Evolutionary conservation across 2,797 vertebrate genomes (phyloP), one percentile per base, ranked within the genome.

Genomic region (Rhynchonycteris naso): DNA sequence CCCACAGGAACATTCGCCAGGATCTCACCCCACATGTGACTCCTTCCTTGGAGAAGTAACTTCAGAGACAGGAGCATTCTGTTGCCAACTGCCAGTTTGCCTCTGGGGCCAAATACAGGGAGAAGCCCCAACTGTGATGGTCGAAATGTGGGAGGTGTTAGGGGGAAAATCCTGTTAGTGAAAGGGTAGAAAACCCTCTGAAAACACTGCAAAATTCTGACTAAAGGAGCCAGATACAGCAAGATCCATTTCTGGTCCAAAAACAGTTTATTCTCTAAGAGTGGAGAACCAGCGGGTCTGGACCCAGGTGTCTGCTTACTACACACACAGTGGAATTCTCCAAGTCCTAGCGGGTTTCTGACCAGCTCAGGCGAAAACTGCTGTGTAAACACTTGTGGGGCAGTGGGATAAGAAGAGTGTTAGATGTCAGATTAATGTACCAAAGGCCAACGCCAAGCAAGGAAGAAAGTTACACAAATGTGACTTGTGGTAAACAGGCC

Each of bases 311-410:
- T 16, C 47, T 75, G 71, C 91, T 90, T 83, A 76, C 68, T 22
- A 2, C 26, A 43, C 83, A 84, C 72, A 94, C 63, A 72, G 22
- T 59, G 84, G 71, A 93, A 43, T 68, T 65, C 52, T 89, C 72
- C 54, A 19, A 21, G 4, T 59, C 35, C 81, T 59, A 82, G 68
- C 33, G 84, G 91, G 76, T 33, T 80, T 88, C 80, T 52, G 68
- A 74, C 69, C 90, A 94, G 89, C 63, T 93, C 63, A 6, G 33
- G 83, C 91, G 89, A 91, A 96, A 93, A 95, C 24, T 43, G 35
- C 83, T 88, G 59, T 83, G 91, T 81, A 66, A 50, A 74, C 47
- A 58, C 28, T 35, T 78, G 35, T 52, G 15, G 24, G 33, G 38
- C 28, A 79, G 22, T 35, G 4, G 75, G 63, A 26, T 38, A 43